Base-by-base conservation (phyloP, 2,888 invertebrate genomes). In the Polymixis flavicincta region DNA sequence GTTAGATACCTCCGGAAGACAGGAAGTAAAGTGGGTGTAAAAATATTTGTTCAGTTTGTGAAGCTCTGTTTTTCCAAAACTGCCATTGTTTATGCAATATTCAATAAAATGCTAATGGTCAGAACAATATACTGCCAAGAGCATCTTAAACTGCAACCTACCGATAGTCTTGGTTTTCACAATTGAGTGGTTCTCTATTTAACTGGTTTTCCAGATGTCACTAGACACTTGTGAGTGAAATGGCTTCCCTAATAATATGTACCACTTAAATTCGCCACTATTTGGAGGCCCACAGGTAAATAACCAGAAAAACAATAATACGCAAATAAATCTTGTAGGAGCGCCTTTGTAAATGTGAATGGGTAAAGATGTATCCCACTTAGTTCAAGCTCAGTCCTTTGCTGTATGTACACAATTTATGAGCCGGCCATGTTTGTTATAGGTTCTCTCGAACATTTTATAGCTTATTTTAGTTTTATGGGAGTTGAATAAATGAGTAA, bases 311-410 rank as follows among this genome's bases (percentile, higher is more conserved):
- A 59, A 65, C 45, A 19, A 42, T 50, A 19, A 37, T 66, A 61
- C 57, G 28, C 52, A 80, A 73, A 83, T 74, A 84, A 84, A 83
- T 76, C 76, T 83, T 50, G 42, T 22, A 55, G 28, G 45, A 72
- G 72, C 54, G 66, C 55, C 71, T 80, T 83, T 73, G 84, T 76
- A 83, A 76, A 83, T 76, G 72, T 76, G 83, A 73, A 76, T 70
- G 70, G 57, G 65, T 48, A 71, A 59, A 68, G 83, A 64, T 76
- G 80, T 76, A 83, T 76, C 37, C 83, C 76, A 80, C 84, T 83
- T 80, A 82, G 72, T 61, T 48, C 32, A 50, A 52, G 84, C 57
- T 64, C 70, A 76, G 71, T 54, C 69, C 66, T 75, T 60, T 61
- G 57, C 70, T 72, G 64, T 60, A 60, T 32, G 67, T n/a, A 45